A percentile compares a stretch with the other conserved stretches of the same genome.
These are phyloP conservation scores for Cotesia glomerata DNA, from an alignment of 1,140 invertebrate genomes.

Conservation along the genomic window DNA sequence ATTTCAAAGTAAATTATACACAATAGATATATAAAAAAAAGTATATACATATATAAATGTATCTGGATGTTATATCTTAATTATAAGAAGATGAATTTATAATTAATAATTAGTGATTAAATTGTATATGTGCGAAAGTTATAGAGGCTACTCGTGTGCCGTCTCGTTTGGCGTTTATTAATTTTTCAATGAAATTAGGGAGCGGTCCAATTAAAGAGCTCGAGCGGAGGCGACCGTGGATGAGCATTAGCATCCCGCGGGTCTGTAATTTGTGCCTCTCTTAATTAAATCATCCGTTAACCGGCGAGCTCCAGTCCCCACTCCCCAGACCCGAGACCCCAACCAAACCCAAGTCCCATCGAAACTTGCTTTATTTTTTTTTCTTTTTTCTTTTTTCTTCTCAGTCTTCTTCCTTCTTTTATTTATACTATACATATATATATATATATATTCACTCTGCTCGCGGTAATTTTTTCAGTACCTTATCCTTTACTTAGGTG, in stretches of 20 bases:
- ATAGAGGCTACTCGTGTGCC: not conserved
- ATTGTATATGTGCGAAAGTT: constrained; percentile 18
- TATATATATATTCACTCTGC: no score
- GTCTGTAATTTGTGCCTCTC: constrained; percentile 64
- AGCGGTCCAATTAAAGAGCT: constrained; percentile 59
- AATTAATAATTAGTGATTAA: not conserved
- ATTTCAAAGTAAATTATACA: no score
- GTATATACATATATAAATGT: no score
- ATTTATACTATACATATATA: not conserved
- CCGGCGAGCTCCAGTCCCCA: constrained; percentile 43
- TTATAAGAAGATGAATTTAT: not conserved
- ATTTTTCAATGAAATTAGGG: constrained; percentile 37
- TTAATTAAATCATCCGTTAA: constrained; percentile 66
- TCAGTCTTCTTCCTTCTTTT: constrained; percentile 36
- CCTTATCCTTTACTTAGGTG: not conserved
- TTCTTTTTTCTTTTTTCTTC: constrained; percentile 35
- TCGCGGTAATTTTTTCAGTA: not conserved
- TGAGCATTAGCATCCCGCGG: constrained; percentile 61
- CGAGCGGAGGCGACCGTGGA: constrained; percentile 52
- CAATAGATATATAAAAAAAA: no score
- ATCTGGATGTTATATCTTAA: no score
- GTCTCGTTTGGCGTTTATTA: constrained; percentile 35
- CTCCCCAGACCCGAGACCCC: no score
- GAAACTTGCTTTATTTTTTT: constrained; percentile 23
- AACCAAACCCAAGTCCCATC: constrained; percentile 43